A percentile compares a stretch with the other conserved stretches of the same genome.
These are phyloP conservation scores for Lepilemur septentrionalis DNA, from an alignment of 2,797 vertebrate genomes.

Conservation along the genomic window DNA sequence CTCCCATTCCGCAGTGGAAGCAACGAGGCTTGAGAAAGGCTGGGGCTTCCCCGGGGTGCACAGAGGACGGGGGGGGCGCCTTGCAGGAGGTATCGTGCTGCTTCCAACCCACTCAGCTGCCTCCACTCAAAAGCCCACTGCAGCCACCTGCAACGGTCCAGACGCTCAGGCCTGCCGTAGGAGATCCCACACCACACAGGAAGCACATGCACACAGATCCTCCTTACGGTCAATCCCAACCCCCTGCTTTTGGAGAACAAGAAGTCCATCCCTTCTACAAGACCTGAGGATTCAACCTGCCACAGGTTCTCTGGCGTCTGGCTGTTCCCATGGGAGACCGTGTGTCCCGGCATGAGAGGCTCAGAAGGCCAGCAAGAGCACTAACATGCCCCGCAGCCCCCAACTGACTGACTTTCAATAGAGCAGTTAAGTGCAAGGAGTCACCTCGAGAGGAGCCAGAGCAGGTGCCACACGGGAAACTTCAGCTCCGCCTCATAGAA, in stretches of 20 bases:
- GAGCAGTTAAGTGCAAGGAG: background rate
- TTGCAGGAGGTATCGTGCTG: background rate
- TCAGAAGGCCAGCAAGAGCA: background rate
- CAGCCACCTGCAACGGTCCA: background rate
- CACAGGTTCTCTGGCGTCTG: background rate
- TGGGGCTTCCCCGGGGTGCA: background rate
- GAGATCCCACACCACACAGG: background rate
- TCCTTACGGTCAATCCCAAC: background rate
- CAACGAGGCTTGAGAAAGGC: accelerated
- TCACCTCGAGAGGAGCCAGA: background rate
- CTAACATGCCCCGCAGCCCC: background rate
- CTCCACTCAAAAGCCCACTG: background rate
- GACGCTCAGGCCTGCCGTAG: background rate
- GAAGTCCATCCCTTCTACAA: background rate
- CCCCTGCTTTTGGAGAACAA: background rate
- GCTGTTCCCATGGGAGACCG: background rate
- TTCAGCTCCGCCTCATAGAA: background rate
- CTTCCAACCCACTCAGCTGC: background rate
- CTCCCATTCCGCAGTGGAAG: background rate
- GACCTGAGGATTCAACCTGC: background rate
- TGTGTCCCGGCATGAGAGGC: background rate
- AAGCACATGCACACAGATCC: background rate
- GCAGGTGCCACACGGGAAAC: background rate
- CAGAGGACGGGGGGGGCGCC: background rate
- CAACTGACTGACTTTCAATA: background rate